phyloP scores from a whole-genome alignment of 30 jellyfish, hydroid and myxozoan genomes.

The Pseudorhiza aurosa region DNA sequence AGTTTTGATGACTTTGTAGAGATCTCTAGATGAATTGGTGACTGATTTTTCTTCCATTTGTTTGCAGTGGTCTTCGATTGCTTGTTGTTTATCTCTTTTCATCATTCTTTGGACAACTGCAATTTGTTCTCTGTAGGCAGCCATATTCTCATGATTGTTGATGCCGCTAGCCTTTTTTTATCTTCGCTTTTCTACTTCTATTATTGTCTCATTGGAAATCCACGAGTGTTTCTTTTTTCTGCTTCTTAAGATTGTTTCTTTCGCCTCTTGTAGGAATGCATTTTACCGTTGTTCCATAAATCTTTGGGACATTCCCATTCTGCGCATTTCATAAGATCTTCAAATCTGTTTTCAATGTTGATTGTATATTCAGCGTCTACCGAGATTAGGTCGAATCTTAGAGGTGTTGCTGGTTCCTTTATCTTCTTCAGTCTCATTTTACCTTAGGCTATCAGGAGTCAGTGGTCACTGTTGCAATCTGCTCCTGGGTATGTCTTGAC shows the following conservation, averaged over 20 bases:
- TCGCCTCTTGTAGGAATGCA: constrained; percentile 1
- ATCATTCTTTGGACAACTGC: not conserved
- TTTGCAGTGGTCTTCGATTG: constrained; percentile 1
- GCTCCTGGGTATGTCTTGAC: no score
- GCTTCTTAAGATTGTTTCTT: constrained; percentile 21
- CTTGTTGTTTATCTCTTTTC: not conserved
- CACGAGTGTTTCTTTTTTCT: constrained; percentile 24
- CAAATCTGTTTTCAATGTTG: no score
- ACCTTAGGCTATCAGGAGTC: no score
- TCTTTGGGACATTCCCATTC: no score
- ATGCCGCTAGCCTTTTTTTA: no score
- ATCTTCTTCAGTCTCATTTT: no score
- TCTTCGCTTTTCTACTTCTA: constrained; percentile 25
- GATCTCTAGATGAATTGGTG: not conserved
- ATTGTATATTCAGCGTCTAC: no score
- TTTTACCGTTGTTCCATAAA: no score
- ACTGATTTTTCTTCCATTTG: not conserved
- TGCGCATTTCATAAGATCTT: no score
- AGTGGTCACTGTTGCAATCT: no score
- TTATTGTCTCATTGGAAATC: constrained; percentile 11
- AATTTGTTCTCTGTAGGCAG: not conserved
- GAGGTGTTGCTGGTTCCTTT: no score
- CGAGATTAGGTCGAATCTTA: no score
- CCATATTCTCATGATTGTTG: constrained; percentile 30
- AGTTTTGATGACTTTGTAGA: not conserved